Percentiles rank a stretch among this genome's conserved stretches.
Evolutionary conservation across 2,888 invertebrate species (phyloP).

Genomic region (Ennomos quercinarius): DNA sequence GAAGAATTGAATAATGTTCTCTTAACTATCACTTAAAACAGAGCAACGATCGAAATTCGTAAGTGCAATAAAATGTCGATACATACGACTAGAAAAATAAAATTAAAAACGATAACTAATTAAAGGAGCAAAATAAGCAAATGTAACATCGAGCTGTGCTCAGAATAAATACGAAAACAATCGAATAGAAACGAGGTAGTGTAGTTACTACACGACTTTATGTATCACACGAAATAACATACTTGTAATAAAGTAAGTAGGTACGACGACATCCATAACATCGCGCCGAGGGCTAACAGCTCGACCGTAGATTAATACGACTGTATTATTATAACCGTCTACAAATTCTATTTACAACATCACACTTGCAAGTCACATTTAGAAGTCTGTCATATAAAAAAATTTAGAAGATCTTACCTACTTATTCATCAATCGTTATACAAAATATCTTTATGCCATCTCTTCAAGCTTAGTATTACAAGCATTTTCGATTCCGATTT

Average conservation of each 20-base stretch:
- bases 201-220: slow-evolving; percentile 79
- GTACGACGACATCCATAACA: slow-evolving; percentile 53
- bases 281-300: slow-evolving; percentile 54
- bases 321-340: slow-evolving; percentile 21
- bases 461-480: slow-evolving; percentile 71
- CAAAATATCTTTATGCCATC: slow-evolving; percentile 79
- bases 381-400: slow-evolving; percentile 81
- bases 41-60: slow-evolving; percentile 50
- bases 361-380: slow-evolving; percentile 83
- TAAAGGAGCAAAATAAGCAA: slow-evolving; percentile 74
- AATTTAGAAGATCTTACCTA: slow-evolving; percentile 75
- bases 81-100: slow-evolving; percentile 71
- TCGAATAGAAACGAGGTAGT: slow-evolving; percentile 77
- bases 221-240: slow-evolving; percentile 71
- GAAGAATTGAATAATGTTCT: slow-evolving; percentile 58
- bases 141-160: slow-evolving; percentile 76
- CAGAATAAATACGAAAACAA: slow-evolving; percentile 60
- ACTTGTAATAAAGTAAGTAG: slow-evolving; percentile 51
- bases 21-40: slow-evolving; percentile 58
- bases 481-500: slow-evolving; percentile 60
- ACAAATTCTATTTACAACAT: slow-evolving; percentile 72
- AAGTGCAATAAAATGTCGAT: slow-evolving; percentile 60
- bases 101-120: slow-evolving; percentile 55
- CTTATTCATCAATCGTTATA: slow-evolving; percentile 78
- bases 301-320: slow-evolving; percentile 48